These are phyloP conservation scores for Tryphoninae sp. DNA, from an alignment of 2,888 invertebrate genomes.

Conservation along the genomic window DNA sequence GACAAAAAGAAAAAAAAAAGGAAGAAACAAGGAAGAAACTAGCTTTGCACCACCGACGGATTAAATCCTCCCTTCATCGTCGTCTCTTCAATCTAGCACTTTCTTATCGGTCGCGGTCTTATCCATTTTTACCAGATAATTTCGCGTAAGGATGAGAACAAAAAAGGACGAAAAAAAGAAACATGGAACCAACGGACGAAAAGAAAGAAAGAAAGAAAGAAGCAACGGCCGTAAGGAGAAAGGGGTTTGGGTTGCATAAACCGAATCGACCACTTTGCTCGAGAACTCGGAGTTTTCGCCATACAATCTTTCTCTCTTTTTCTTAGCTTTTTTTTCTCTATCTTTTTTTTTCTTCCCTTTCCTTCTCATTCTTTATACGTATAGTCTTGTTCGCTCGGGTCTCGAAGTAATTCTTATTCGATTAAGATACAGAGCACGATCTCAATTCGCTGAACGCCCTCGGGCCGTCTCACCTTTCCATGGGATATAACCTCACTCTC, in stretches of 20 bases:
- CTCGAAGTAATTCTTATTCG: slow-evolving; percentile 70
- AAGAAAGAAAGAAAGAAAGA: background rate
- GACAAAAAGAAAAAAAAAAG: too few relatives aligned
- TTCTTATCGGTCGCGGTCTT: slow-evolving; percentile 28
- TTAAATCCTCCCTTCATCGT: slow-evolving; percentile 15
- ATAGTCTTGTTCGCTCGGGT: slow-evolving; percentile 11
- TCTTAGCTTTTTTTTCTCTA: background rate
- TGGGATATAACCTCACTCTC: slow-evolving; percentile 43
- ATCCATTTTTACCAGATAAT: slow-evolving; percentile 35
- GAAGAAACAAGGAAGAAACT: too few relatives aligned
- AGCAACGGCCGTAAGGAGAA: too few relatives aligned
- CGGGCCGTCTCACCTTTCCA: slow-evolving; percentile 72
- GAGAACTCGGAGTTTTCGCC: slow-evolving; percentile 16
- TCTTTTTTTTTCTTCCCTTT: slow-evolving; percentile 1
- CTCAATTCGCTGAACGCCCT: slow-evolving; percentile 77
- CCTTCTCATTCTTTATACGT: slow-evolving; percentile 9
- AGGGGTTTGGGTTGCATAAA: slow-evolving; percentile 26
- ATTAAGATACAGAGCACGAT: slow-evolving; percentile 78
- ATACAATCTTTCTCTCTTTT: slow-evolving; percentile 24
- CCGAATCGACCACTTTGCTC: slow-evolving; percentile 34
- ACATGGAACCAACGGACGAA: background rate
- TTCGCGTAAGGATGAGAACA: slow-evolving; percentile 5
- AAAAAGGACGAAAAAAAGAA: background rate
- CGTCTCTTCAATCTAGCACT: slow-evolving; percentile 19
- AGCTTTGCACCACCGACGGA: background rate